Evolutionary conservation across 2,113 vertebrate species (phyloP).

Genomic region (Synodontis membranacea): DNA sequence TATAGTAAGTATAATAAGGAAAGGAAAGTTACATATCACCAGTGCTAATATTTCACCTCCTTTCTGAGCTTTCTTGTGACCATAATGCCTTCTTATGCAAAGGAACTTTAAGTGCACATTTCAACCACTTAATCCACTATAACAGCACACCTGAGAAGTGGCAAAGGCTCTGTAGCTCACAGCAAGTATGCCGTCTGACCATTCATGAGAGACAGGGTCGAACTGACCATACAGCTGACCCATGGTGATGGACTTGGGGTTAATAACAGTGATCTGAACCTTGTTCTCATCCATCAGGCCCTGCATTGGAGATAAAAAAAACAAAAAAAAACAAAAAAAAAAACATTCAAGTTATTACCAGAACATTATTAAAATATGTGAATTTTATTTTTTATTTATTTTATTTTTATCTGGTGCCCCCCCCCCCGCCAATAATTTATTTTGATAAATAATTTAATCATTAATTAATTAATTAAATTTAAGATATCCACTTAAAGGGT

Average conservation of each 20-base stretch:
- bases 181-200: slow-evolving; percentile 88
- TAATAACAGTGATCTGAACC: slow-evolving; percentile 87
- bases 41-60: not conserved
- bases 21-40: too few species aligned
- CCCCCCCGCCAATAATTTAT: not conserved
- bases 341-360: not conserved
- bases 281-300: slow-evolving; percentile 87
- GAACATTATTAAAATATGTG: not conserved
- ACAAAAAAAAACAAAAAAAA: too few species aligned
- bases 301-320: slow-evolving; percentile 60
- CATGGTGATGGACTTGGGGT: slow-evolving; percentile 90
- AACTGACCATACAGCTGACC: slow-evolving; percentile 90
- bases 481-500: not conserved
- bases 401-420: too few species aligned
- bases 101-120: too few species aligned
- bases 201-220: slow-evolving; percentile 86
- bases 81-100: not conserved
- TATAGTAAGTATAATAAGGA: not conserved
- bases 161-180: slow-evolving; percentile 86
- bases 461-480: too few species aligned
- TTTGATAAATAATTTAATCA: not conserved
- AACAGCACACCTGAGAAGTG: slow-evolving; percentile 72
- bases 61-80: not conserved
- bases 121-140: not conserved
- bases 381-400: slow-evolving; percentile 1